These are phyloP conservation scores for Osmoderma eremita DNA, from an alignment of 2,888 invertebrate species.

Conservation along the genomic window DNA sequence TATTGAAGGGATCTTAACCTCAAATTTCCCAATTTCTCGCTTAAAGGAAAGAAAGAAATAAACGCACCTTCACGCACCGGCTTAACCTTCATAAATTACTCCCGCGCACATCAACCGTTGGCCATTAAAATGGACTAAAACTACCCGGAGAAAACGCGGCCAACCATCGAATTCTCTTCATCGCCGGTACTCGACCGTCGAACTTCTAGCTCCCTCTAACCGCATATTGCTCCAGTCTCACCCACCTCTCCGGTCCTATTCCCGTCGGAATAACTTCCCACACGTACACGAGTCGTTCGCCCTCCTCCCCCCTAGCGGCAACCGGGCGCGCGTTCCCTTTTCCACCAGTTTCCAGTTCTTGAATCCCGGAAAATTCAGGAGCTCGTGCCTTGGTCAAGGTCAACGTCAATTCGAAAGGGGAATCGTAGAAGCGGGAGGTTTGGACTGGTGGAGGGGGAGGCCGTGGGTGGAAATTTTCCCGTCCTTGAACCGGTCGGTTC, in stretches of 20 bases:
- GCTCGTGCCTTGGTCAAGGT: conserved; percentile 58
- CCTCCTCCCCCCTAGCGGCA: background rate
- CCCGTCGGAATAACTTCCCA: conserved; percentile 22
- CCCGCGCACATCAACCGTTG: too few relatives aligned
- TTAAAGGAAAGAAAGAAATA: too few relatives aligned
- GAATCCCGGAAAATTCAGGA: conserved; percentile 50
- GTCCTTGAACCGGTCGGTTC: conserved; percentile 13
- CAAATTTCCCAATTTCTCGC: too few relatives aligned
- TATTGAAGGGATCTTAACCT: too few relatives aligned
- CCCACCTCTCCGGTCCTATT: background rate
- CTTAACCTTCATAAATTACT: too few relatives aligned
- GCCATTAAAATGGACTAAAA: too few relatives aligned
- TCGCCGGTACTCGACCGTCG: background rate
- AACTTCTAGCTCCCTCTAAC: conserved; percentile 3
- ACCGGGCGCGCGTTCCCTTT: conserved; percentile 5
- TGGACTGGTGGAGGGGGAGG: background rate
- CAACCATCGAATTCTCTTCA: background rate
- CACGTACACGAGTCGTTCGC: conserved; percentile 26
- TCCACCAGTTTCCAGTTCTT: conserved; percentile 24
- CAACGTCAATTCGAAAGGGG: conserved; percentile 32
- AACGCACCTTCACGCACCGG: too few relatives aligned
- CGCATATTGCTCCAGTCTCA: conserved; percentile 8
- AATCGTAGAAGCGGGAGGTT: conserved; percentile 16
- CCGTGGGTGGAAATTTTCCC: conserved; percentile 15
- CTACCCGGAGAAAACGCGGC: too few relatives aligned